phyloP scores from a whole-genome alignment of 92 coral and sea anemone genomes.

The Anthopleura xanthogrammica region DNA sequence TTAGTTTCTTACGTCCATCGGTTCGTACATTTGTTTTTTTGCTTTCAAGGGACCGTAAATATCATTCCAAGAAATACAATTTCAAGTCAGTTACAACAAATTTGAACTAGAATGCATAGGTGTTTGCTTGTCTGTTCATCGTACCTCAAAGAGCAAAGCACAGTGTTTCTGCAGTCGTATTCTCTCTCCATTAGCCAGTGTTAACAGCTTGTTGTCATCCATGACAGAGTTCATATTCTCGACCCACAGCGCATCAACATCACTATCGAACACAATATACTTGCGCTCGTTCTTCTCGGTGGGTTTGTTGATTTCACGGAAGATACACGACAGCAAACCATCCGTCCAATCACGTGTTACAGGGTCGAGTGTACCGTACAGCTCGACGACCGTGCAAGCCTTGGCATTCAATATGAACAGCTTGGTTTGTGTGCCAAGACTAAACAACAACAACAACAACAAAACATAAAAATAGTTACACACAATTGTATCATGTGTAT shows the following conservation, averaged over 20 bases:
- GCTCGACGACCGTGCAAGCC: conserved; percentile 94
- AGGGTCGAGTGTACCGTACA: conserved; percentile 96
- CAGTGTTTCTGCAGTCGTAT: conserved; percentile 98
- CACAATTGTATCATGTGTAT: no score
- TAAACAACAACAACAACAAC: conserved; percentile 18
- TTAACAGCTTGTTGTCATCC: conserved; percentile 96
- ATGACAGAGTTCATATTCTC: conserved; percentile 99
- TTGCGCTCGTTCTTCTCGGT: conserved; percentile 98
- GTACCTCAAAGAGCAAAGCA: conserved; percentile 94
- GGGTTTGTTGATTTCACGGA: conserved; percentile 98
- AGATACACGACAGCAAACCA: conserved; percentile 91
- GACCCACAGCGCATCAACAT: conserved; percentile 99
- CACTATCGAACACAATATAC: conserved; percentile 98
- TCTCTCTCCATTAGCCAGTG: conserved; percentile 98
- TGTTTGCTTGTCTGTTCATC: no score
- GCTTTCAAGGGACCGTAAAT: background rate
- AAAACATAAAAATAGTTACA: no score
- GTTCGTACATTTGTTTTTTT: background rate
- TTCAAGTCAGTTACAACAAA: no score
- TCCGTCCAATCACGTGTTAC: conserved; percentile 99
- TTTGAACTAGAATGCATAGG: no score
- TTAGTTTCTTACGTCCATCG: background rate
- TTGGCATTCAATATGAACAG: conserved; percentile 91
- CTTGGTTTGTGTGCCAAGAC: conserved; percentile 93
- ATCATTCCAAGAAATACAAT: no score